Evolutionary conservation across 2,888 invertebrate species (phyloP), one percentile per base, ranked within the genome.

Genomic region (Apamea crenata): DNA sequence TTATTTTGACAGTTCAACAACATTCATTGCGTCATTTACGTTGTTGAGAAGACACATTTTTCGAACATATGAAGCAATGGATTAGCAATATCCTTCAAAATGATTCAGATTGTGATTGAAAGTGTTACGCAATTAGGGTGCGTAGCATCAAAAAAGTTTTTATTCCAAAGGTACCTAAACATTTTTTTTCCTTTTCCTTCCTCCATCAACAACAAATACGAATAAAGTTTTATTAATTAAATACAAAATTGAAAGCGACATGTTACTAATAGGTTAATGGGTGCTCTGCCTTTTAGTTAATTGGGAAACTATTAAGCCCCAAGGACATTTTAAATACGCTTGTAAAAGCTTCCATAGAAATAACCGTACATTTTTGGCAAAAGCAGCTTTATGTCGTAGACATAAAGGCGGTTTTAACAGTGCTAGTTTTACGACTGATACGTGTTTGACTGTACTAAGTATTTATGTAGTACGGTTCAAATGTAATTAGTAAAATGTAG

Each of bases 261-360:
- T 59, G 68, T 40, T 47, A 66, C 36, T 80, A 78, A 79, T 77
- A 73, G 74, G 29, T 65, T 72, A 82, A 87, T 85, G 61, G 79
- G 50, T 12, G 47, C 67, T n/a, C 63, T 59, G 32, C n/a, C 72
- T 78, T 68, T 87, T 87, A 87, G 80, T 74, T 87, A 79, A 87
- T 89, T 79, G 72, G 36, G 10, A 65, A 82, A 82, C 53, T 71
- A 50, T 69, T 50, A 44, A n/a, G 18, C 82, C 74, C 80, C 29
- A 32, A 50, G 77, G 87, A 63, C 36, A 36, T 18, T 29, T 25
- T 56, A 56, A 56, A 59, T 1, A 10, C 2, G 47, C 3, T 47
- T 56, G 0, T n/a, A 56, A 25, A 56, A 73, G 32, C 25, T 36
- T 47, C n/a, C 36, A n/a, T 47, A 29, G 29, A 7, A 21, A 68